Percentiles rank a stretch among this genome's conserved stretches.
These are phyloP conservation scores for Loris lydekkerianus DNA, from an alignment of 2,797 vertebrate species.

Conservation along the genomic window DNA sequence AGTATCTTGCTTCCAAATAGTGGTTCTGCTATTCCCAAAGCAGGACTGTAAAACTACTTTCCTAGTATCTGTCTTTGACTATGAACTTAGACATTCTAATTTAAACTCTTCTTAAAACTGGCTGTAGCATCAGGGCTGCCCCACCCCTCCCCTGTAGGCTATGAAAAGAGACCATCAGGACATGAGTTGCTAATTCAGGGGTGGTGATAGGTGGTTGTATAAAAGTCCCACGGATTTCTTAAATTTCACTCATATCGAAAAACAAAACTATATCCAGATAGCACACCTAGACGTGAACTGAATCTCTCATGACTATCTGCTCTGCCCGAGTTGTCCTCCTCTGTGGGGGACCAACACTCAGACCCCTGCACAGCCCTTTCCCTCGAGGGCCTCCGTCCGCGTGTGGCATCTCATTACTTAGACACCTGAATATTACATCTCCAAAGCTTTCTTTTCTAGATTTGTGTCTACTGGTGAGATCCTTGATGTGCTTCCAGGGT, in stretches of 20 bases:
- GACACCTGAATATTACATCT: neutral
- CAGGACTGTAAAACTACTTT: neutral
- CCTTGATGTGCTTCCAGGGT: neutral
- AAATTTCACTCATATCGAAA: conserved; percentile 33
- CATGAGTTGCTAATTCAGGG: neutral
- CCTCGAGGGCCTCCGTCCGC: accelerated
- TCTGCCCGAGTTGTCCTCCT: neutral
- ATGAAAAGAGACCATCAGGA: neutral
- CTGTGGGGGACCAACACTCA: neutral
- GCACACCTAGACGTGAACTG: neutral
- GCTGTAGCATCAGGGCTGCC: neutral
- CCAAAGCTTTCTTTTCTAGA: neutral
- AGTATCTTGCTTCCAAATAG: neutral
- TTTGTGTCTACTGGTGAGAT: neutral
- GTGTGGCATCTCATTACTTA: neutral
- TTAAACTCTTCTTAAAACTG: neutral
- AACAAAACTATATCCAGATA: neutral
- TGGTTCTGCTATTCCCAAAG: neutral
- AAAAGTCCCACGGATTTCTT: neutral
- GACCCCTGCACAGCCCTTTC: neutral
- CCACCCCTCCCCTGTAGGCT: neutral
- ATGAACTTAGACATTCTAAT: neutral
- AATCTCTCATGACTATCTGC: neutral
- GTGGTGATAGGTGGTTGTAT: neutral
- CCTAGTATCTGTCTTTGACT: neutral